These are phyloP conservation scores for Xiphorhynchus erythropygius DNA, from an alignment of 2,797 vertebrate species.

Conservation along the genomic window DNA sequence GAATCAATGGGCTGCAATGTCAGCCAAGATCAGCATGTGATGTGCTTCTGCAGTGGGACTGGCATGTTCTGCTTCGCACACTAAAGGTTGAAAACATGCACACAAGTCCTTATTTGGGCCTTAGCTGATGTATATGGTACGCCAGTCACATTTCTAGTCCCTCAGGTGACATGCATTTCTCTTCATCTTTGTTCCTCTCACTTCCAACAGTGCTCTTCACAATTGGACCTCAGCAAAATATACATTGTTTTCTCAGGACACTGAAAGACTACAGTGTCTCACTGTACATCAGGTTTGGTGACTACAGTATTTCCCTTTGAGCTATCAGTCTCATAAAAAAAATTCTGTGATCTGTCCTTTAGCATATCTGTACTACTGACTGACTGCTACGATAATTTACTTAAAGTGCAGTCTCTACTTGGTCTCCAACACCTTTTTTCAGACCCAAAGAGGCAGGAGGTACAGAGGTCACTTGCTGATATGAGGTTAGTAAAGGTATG, in stretches of 20 bases:
- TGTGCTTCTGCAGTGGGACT: not conserved
- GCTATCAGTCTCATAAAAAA: not conserved
- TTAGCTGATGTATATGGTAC: not conserved
- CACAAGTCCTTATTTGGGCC: not conserved
- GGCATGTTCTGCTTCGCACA: not conserved
- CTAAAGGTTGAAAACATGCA: not conserved
- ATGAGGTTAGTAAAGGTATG: not conserved
- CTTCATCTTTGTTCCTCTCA: not conserved
- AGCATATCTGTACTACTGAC: not conserved
- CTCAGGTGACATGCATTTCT: not conserved
- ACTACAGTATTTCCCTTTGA: not conserved
- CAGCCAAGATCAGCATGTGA: not conserved
- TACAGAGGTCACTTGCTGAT: not conserved
- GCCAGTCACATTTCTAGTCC: not conserved
- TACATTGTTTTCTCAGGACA: not conserved
- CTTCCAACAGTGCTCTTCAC: not conserved
- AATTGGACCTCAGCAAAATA: not conserved
- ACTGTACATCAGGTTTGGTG: not conserved
- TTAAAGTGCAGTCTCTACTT: rapidly evolving
- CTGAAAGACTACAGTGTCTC: not conserved
- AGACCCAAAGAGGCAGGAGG: not conserved
- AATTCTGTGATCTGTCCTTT: not conserved
- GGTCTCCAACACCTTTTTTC: not conserved
- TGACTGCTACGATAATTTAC: not conserved
- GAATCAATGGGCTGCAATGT: not conserved